A percentile compares a stretch with the other conserved stretches of the same genome.
Conservation (phyloP, 2,888 invertebrate genomes). For the Cyaniris semiargus region DNA sequence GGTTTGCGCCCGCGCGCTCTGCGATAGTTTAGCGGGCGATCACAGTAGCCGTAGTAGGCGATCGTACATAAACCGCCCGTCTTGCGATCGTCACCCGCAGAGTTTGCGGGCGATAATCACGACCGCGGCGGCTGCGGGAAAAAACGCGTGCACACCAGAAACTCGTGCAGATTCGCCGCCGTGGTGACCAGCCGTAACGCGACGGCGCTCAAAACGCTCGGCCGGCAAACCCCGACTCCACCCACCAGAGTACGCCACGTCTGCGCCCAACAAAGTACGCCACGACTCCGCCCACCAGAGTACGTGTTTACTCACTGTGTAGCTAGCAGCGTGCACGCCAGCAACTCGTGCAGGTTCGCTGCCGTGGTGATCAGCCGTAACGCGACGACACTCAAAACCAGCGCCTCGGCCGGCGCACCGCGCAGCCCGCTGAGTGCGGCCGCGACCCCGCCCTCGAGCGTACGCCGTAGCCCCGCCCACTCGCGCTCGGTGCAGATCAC, state of each 20-base stretch:
- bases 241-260: conserved; percentile 42
- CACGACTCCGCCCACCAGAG: no score
- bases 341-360: conserved; percentile 54
- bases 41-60: no score
- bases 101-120: no score
- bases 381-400: conserved; percentile 86
- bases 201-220: conserved; percentile 84
- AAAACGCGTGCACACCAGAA: no score
- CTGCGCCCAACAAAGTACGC: conserved; percentile 48
- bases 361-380: conserved; percentile 80
- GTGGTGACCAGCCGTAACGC: conserved; percentile 83
- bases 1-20: no score
- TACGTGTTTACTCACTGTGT: conserved; percentile 71
- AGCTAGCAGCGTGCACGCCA: conserved; percentile 82
- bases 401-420: conserved; percentile 66
- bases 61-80: no score
- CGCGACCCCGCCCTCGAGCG: conserved; percentile 75
- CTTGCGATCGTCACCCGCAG: no score
- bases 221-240: conserved; percentile 53
- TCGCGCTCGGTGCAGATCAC: conserved; percentile 82
- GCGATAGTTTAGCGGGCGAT: no score
- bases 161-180: conserved; percentile 39
- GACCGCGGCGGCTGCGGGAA: no score
- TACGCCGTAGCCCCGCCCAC: conserved; percentile 54
- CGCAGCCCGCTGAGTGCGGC: conserved; percentile 76